phyloP scores from a whole-genome alignment of 2,797 vertebrate species.

The Melanotaenia nigrans region DNA sequence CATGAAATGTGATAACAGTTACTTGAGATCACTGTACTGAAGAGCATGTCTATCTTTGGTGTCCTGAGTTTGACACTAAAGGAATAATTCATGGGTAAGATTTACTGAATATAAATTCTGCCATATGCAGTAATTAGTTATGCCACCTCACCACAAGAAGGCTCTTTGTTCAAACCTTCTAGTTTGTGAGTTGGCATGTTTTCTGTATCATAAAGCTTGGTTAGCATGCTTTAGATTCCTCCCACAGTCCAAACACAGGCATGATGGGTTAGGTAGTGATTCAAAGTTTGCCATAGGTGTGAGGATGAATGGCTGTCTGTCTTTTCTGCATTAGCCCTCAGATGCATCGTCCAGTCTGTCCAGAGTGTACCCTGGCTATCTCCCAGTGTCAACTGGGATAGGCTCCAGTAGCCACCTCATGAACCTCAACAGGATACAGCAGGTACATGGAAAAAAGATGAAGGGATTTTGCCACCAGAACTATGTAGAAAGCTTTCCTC shows the following conservation, averaged over 20 bases:
- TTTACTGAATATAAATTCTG: neutral
- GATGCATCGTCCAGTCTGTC: neutral
- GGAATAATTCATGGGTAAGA: neutral
- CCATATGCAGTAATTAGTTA: neutral
- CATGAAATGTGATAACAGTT: constrained; percentile 17
- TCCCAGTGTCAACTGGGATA: neutral
- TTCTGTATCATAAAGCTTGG: neutral
- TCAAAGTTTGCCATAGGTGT: neutral
- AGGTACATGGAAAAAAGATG: neutral
- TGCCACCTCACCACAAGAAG: neutral
- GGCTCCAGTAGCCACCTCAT: no score
- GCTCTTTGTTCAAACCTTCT: neutral
- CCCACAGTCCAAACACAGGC: neutral
- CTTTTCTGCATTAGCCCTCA: neutral
- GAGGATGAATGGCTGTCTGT: neutral
- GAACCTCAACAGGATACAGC: neutral
- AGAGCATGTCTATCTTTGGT: neutral
- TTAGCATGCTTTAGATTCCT: neutral
- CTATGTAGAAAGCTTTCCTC: neutral
- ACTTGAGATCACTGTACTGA: neutral
- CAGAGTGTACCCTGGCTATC: neutral
- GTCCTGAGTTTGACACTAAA: neutral
- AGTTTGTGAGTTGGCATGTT: neutral
- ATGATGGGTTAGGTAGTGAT: neutral
- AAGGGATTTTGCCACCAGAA: neutral